A percentile compares a stretch with the other conserved stretches of the same genome.
These are phyloP conservation scores for Scaptodrosophila latifasciaeformis DNA, from an alignment of 2,888 invertebrate genomes.

Conservation along the genomic window DNA sequence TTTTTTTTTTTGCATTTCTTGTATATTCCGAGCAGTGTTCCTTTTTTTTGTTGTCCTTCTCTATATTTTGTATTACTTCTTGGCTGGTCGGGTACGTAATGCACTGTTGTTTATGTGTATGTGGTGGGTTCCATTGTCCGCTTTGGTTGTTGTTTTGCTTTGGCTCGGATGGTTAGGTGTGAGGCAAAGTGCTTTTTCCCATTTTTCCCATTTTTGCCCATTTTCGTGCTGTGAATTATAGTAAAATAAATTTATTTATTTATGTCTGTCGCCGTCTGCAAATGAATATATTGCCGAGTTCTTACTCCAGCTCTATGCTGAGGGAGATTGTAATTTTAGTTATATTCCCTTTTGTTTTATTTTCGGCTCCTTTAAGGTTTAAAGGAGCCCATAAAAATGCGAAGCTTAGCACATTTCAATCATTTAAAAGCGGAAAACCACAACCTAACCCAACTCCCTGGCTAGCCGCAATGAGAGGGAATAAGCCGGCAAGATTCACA, in stretches of 20 bases:
- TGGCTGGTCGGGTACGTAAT: constrained; percentile 42
- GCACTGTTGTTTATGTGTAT: constrained; percentile 60
- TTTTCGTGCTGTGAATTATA: constrained; percentile 55
- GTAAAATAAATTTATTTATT: constrained; percentile 63
- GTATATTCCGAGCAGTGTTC: constrained; percentile 4
- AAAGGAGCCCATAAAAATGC: not conserved
- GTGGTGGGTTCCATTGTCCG: constrained; percentile 45
- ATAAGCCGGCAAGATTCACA: too few species aligned
- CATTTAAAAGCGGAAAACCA: not conserved
- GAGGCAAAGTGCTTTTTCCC: constrained; percentile 59
- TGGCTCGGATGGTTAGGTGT: constrained; percentile 25
- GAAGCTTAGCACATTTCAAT: not conserved
- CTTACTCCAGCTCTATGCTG: constrained; percentile 13
- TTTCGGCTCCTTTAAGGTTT: not conserved
- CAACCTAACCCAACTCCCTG: not conserved
- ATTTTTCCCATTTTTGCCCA: constrained; percentile 25
- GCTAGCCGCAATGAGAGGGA: not conserved
- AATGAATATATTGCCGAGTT: constrained; percentile 35
- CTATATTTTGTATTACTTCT: constrained; percentile 47
- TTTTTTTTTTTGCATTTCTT: constrained; percentile 9
- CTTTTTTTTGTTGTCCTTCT: constrained; percentile 1
- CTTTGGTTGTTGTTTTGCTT: constrained; percentile 11
- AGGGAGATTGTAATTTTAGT: constrained; percentile 35
- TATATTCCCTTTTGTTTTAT: constrained; percentile 23
- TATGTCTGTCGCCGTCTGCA: constrained; percentile 25